phyloP scores from a whole-genome alignment of 2,113 vertebrate species.

The Leuciscus idus region DNA sequence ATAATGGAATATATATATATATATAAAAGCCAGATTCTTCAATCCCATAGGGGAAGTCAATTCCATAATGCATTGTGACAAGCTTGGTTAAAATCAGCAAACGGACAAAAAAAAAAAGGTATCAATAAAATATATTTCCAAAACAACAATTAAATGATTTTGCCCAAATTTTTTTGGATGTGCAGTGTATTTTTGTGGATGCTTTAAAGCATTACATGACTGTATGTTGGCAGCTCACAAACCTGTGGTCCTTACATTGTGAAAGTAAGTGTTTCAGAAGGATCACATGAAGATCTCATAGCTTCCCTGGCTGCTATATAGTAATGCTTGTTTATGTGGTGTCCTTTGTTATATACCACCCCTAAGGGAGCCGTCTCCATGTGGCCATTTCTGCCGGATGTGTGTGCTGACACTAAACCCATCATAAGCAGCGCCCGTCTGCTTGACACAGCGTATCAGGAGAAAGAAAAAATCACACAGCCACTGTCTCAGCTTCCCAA shows the following conservation, averaged over 20 bases:
- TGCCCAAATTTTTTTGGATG: background rate
- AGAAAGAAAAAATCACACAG: constrained; percentile 36
- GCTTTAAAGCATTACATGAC: background rate
- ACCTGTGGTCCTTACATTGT: background rate
- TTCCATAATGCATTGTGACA: background rate
- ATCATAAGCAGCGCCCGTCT: constrained; percentile 38
- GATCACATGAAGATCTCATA: constrained; percentile 1
- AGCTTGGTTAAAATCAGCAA: background rate
- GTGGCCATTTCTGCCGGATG: constrained; percentile 18
- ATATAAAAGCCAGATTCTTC: background rate
- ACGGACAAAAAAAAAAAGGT: background rate
- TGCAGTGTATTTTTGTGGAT: background rate
- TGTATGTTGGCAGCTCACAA: background rate
- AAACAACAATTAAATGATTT: background rate
- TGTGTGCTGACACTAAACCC: constrained; percentile 24
- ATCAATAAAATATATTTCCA: background rate
- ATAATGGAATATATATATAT: too few relatives aligned
- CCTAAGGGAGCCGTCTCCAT: constrained; percentile 2
- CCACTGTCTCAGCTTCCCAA: constrained; percentile 63
- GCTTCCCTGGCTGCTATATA: background rate
- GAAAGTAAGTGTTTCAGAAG: background rate
- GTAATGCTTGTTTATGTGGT: constrained; percentile 13
- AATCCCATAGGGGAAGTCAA: background rate
- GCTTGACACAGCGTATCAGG: constrained; percentile 67
- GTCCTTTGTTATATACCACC: constrained; percentile 19